A percentile compares a stretch with the other conserved stretches of the same genome.
phyloP scores from a whole-genome alignment of 2,113 vertebrate genomes.

The Heterochromis multidens region DNA sequence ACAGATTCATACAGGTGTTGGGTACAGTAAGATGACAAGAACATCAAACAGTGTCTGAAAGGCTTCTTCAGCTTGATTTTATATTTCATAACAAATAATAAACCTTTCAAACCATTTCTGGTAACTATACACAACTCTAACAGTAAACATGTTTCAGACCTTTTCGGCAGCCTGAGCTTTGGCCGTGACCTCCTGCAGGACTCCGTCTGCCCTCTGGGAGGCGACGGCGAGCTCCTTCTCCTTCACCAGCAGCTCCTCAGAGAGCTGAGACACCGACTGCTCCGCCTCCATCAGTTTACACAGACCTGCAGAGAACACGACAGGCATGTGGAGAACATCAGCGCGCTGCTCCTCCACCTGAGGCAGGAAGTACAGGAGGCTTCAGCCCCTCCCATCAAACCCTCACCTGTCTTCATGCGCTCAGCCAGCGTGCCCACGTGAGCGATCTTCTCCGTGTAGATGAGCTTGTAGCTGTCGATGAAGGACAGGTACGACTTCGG shows the following conservation, averaged over 20 bases:
- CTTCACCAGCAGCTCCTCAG: slow-evolving; percentile 75
- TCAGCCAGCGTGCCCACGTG: slow-evolving; percentile 74
- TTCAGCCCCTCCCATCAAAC: background rate
- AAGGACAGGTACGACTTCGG: slow-evolving; percentile 86
- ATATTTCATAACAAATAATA: background rate
- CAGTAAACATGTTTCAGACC: slow-evolving; percentile 33
- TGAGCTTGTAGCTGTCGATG: slow-evolving; percentile 80
- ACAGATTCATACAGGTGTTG: no score
- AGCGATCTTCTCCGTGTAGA: slow-evolving; percentile 78
- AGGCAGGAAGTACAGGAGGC: background rate
- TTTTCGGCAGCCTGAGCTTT: slow-evolving; percentile 82
- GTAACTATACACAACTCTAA: background rate
- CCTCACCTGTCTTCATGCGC: slow-evolving; percentile 80
- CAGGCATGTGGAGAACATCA: background rate
- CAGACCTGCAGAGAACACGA: slow-evolving; percentile 66
- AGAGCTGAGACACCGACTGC: slow-evolving; percentile 78
- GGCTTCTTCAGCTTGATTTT: background rate
- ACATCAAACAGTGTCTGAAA: background rate
- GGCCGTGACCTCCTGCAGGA: slow-evolving; percentile 79
- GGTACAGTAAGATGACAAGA: no score
- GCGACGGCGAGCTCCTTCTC: slow-evolving; percentile 80
- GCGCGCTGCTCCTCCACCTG: background rate
- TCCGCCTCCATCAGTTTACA: slow-evolving; percentile 84
- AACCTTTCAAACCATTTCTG: background rate
- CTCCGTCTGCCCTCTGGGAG: slow-evolving; percentile 76